These are phyloP conservation scores for Globodera rostochiensis DNA, from an alignment of 1,140 invertebrate genomes.

Conservation along the genomic window DNA sequence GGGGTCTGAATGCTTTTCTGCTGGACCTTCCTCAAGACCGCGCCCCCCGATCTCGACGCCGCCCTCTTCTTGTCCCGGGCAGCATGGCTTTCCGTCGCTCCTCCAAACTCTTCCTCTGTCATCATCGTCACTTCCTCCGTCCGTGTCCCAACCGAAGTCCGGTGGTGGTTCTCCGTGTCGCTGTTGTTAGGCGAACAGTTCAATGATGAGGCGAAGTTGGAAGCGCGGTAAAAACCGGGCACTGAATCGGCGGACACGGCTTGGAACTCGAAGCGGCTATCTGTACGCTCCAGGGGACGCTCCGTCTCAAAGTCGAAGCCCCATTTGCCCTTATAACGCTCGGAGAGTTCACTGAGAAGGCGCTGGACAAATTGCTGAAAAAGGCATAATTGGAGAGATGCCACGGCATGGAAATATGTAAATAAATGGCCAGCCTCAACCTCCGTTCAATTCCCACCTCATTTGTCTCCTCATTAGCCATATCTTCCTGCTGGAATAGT, in stretches of 20 bases:
- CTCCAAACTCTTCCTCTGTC: neutral
- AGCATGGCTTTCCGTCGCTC: neutral
- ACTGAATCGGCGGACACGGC: conserved; percentile 10
- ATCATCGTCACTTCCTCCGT: neutral
- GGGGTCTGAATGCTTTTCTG: neutral
- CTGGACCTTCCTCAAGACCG: neutral
- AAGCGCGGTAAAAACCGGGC: conserved; percentile 20
- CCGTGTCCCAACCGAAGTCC: neutral
- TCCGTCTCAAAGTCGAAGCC: conserved; percentile 22
- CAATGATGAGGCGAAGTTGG: neutral
- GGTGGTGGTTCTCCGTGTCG: neutral
- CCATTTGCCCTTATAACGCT: conserved; percentile 27
- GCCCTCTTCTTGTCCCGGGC: neutral
- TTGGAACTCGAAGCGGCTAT: conserved; percentile 17
- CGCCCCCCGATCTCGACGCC: neutral
- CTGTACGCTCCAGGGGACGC: conserved; percentile 3
- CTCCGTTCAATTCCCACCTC: neutral
- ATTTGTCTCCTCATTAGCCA: neutral
- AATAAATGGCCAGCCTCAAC: neutral
- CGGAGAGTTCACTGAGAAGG: conserved; percentile 13
- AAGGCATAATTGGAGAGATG: neutral
- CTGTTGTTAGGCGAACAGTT: neutral
- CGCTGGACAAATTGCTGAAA: conserved; percentile 26
- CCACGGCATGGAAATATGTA: too few relatives aligned
- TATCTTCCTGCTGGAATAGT: conserved; percentile 14